Conservation (phyloP, 1,140 invertebrate genomes). For the Lepidostoma basale region DNA sequence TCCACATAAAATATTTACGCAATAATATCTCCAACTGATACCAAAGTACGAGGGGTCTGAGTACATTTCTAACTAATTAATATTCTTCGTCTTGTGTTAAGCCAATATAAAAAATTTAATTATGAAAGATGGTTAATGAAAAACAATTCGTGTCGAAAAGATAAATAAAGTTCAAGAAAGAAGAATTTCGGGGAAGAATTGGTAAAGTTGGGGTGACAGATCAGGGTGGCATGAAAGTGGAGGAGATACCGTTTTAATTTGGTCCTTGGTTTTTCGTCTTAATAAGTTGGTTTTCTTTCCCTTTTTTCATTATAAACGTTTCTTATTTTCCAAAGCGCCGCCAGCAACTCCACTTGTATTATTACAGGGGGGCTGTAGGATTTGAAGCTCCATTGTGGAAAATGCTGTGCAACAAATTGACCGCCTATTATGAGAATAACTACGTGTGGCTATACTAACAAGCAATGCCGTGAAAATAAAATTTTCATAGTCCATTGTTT, state of each 20-base stretch:
- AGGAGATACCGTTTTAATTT: constrained; percentile 47
- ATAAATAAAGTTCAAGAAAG: constrained; percentile 12
- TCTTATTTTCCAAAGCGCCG: constrained; percentile 41
- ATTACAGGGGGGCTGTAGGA: constrained; percentile 48
- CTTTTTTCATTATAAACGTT: constrained; percentile 45
- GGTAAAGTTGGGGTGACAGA: constrained; percentile 28
- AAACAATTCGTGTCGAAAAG: constrained; percentile 17
- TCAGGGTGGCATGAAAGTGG: constrained; percentile 35
- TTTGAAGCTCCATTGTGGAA: constrained; percentile 48
- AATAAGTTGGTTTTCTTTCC: constrained; percentile 43
- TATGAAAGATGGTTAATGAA: constrained; percentile 11
- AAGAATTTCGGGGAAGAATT: constrained; percentile 10
- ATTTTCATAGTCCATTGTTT: too few species aligned
- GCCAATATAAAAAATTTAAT: too few species aligned
- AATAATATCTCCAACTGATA: too few species aligned
- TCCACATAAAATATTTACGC: too few species aligned
- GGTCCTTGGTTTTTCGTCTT: constrained; percentile 43
- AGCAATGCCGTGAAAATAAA: too few species aligned
- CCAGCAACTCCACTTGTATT: constrained; percentile 43
- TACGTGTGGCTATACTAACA: too few species aligned
- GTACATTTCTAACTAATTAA: too few species aligned
- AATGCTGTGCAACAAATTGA: constrained; percentile 51
- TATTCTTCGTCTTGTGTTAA: too few species aligned
- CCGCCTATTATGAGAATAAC: constrained; percentile 51
- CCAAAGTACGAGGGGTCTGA: too few species aligned